Evolutionary conservation across 2,113 vertebrate species (phyloP).

Genomic region (Zosterops lateralis): DNA sequence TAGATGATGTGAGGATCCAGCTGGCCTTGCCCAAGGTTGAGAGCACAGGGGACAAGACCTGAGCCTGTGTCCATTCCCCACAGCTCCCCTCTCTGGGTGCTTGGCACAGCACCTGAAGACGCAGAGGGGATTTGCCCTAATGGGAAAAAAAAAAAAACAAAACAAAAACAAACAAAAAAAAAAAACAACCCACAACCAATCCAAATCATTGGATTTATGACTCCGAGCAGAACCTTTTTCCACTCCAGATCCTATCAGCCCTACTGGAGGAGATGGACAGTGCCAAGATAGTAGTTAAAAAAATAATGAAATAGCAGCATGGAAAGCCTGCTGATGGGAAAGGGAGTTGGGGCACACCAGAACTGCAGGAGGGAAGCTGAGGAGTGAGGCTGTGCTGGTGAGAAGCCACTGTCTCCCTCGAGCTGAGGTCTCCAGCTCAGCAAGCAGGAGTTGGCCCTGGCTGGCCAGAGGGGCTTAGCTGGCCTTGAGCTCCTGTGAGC

Average conservation of each 20-base stretch:
- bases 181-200: too few relatives aligned
- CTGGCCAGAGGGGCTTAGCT: neutral
- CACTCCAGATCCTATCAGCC: neutral
- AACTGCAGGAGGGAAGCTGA: neutral
- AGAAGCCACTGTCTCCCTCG: neutral
- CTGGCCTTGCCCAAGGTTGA: neutral
- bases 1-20: neutral
- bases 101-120: neutral
- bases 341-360: neutral
- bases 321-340: neutral
- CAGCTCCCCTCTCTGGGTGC: neutral
- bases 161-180: too few relatives aligned
- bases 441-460: neutral
- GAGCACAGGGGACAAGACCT: neutral
- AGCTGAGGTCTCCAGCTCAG: neutral
- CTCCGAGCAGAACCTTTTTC: neutral
- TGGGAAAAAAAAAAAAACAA: too few relatives aligned
- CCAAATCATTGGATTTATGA: neutral
- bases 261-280: neutral
- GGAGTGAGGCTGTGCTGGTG: neutral
- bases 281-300: neutral
- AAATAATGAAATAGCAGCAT: slow-evolving; percentile 16
- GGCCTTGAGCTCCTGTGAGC: neutral
- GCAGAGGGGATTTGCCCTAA: neutral
- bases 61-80: neutral